Evolutionary conservation across 2,113 vertebrate genomes (phyloP), one percentile per base, ranked within the genome.

Genomic region (Tetrax tetrax): DNA sequence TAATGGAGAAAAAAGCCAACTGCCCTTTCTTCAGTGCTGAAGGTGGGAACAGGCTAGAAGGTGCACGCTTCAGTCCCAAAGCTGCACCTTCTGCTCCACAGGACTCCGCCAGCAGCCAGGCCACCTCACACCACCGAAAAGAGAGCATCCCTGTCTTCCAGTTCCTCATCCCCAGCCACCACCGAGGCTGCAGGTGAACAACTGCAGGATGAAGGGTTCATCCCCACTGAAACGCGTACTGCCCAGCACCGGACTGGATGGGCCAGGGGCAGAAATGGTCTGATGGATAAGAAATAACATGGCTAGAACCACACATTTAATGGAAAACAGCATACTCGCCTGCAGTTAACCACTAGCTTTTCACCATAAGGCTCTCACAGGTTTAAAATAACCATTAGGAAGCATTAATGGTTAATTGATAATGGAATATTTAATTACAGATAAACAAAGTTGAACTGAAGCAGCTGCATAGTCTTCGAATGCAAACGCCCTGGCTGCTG

Each of bases 391-490:
- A 84, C 80, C 79, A n/a, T 83, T 47, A 76, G 28, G 54, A 70
- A 72, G 74, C 70, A 41, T 88, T 85, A 90, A 95, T 94, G 53
- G 60, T 88, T 91, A 94, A 93, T 63, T 92, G 94, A 90, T 91
- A 91, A 81, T 20, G 68, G 72, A 61, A 83, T 91, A 80, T 69
- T 96, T 94, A 83, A 97, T 93, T 95, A 93, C 91, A 94, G 74
- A 71, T 72, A 83, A 79, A 74, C 43, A 72, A 41, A 27, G 84
- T 21, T 23, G 68, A 74, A 81, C 54, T 6, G 64, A 77, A 89
- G 72, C 83, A 93, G 90, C 85, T 60, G 87, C 83, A 3, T 9
- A 54, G 83, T 23, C 59, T 57, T 4, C 2, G 80, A 75, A 87
- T 64, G 84, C 60, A 74, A 76, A 93, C 14, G 28, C 33, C 82